Base-by-base conservation (phyloP, 2,888 invertebrate species). In the Acanthopleura granulata region DNA sequence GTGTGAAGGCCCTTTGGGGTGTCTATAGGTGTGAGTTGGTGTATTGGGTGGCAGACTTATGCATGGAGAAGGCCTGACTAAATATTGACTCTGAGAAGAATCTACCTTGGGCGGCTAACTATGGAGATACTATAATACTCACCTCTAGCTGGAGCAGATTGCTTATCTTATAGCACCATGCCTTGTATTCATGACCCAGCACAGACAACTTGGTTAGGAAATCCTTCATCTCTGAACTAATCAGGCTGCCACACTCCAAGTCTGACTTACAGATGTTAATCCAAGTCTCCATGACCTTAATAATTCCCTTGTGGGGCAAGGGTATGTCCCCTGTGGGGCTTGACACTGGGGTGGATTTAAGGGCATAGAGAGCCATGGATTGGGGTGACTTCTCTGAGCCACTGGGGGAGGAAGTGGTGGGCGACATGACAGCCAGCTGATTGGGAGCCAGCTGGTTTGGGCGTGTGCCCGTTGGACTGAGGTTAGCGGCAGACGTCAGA, bases 131-230 rank as follows among this genome's bases (percentile, higher is more conserved):
- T n/a, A n/a, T n/a, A n/a, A 12, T 18, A 57, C 83, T 80, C 80
- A 90, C 90, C 86, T 89, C 88, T 16, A 89, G 81, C 74, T 87
- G 85, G 29, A 89, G 81, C 25, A 81, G 81, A 18, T 80, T 80
- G 11, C 88, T 81, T 72, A 90, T 86, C 61, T 85, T 85, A 62
- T 89, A 86, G 72, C 89, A 87, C 92, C 92, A 93, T 73, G 91
- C 89, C 77, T 92, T 91, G 85, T 93, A 92, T 49, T 92, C 92
- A 16, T 91, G 89, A 49, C 93, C 93, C 73, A 92, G 91, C 18
- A 91, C 89, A 11, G 92, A 90, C 73, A 92, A 91, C 84, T 92
- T 91, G 77, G 90, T 89, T 75, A 93, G 89, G 82, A 93, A 92
- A 77, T 93, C 93, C 76, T 91, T 87, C 77, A 92, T 89, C 82